A percentile compares a stretch with the other conserved stretches of the same genome.
Evolutionary conservation across 2,113 vertebrate genomes (phyloP).

Genomic region (Phalacrocorax pelagicus): DNA sequence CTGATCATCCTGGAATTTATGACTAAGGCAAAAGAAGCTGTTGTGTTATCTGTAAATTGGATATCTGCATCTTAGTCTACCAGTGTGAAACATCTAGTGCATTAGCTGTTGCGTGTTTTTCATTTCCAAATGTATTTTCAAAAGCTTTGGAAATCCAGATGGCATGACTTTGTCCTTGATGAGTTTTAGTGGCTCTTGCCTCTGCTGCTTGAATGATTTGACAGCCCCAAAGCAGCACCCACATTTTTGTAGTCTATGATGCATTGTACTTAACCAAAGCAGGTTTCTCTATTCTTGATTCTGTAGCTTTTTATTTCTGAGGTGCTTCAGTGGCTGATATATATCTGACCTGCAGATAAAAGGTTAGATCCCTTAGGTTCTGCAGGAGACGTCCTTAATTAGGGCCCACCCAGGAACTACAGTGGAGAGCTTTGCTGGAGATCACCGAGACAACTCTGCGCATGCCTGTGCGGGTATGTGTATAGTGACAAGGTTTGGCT

Average conservation of each 20-base stretch:
- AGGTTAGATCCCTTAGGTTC: neutral
- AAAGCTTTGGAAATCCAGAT: neutral
- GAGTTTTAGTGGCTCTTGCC: neutral
- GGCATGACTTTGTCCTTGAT: neutral
- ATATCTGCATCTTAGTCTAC: neutral
- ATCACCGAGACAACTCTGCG: fast-evolving
- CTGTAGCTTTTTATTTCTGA: neutral
- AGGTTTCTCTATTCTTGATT: neutral
- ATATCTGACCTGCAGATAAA: neutral
- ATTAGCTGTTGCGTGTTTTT: neutral
- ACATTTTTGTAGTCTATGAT: neutral
- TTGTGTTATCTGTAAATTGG: constrained; percentile 37
- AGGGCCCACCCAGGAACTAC: neutral
- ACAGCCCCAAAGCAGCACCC: neutral
- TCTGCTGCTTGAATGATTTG: neutral
- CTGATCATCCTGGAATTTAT: constrained; percentile 43
- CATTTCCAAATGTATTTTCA: constrained; percentile 19
- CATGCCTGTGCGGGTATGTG: neutral
- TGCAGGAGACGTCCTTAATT: neutral
- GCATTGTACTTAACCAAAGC: neutral
- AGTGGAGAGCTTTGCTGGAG: neutral
- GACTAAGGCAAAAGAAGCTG: constrained; percentile 18
- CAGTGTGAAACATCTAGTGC: neutral
- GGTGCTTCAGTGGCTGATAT: neutral
- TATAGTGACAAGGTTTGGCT: neutral